These are phyloP conservation scores for Lathronympha strigana DNA, from an alignment of 2,888 invertebrate species.

Conservation along the genomic window DNA sequence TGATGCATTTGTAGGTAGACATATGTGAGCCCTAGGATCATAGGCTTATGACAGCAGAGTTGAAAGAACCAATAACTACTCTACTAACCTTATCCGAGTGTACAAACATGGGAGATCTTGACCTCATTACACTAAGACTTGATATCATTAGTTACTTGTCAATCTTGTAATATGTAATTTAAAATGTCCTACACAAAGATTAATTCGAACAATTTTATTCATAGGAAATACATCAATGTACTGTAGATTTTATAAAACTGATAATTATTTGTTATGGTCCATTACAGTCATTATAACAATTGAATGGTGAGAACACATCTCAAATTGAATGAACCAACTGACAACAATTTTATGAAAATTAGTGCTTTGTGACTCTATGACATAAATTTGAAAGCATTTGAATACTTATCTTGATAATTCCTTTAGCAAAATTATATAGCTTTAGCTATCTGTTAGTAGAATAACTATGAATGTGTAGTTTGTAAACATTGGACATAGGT, in stretches of 20 bases:
- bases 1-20: too few relatives aligned
- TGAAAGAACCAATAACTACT: too few relatives aligned
- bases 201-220: background rate
- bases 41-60: too few relatives aligned
- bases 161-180: background rate
- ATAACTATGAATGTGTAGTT: constrained; percentile 17
- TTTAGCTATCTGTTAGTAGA: too few relatives aligned
- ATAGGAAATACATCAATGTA: background rate
- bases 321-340: background rate
- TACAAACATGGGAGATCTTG: too few relatives aligned
- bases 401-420: too few relatives aligned
- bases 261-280: background rate
- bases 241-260: background rate
- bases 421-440: too few relatives aligned
- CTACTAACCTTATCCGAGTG: too few relatives aligned
- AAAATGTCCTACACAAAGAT: constrained; percentile 6
- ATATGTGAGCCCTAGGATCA: too few relatives aligned
- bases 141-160: background rate
- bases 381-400: background rate
- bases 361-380: too few relatives aligned
- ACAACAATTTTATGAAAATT: background rate
- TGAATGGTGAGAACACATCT: background rate
- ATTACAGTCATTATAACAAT: background rate
- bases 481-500: constrained; percentile 24
- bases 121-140: background rate